phyloP scores from a whole-genome alignment of 2,888 invertebrate species.

The Drosophila mimetica region DNA sequence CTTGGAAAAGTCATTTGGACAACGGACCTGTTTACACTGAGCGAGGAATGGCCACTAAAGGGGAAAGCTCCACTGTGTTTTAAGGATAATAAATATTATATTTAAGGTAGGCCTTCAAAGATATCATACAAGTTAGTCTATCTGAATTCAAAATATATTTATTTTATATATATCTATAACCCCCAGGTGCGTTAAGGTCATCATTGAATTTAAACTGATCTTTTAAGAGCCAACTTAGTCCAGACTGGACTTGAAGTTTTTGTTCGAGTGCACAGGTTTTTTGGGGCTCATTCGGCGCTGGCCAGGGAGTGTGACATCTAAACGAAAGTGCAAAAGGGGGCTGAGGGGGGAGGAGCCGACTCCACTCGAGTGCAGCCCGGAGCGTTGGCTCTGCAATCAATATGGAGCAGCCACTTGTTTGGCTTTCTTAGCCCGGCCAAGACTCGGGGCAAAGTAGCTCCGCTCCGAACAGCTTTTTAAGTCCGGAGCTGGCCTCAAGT shows the following conservation, averaged over 20 bases:
- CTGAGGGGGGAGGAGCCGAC: background rate
- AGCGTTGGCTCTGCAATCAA: constrained; percentile 62
- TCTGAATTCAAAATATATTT: too few species aligned
- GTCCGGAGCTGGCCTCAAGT: constrained; percentile 52
- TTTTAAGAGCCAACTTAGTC: too few species aligned
- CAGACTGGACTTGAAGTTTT: constrained; percentile 3
- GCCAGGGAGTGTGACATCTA: constrained; percentile 60
- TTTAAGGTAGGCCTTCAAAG: too few species aligned
- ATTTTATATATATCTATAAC: too few species aligned
- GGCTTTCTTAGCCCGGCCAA: constrained; percentile 56
- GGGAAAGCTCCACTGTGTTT: background rate
- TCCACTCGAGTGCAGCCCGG: constrained; percentile 26
- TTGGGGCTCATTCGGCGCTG: constrained; percentile 1
- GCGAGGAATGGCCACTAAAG: background rate
- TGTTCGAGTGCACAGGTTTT: constrained; percentile 9
- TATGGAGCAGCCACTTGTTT: constrained; percentile 70
- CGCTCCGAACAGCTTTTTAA: constrained; percentile 12
- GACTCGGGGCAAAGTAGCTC: constrained; percentile 70
- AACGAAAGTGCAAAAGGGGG: constrained; percentile 61
- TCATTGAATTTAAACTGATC: background rate
- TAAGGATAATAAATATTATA: too few species aligned
- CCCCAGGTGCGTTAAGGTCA: too few species aligned
- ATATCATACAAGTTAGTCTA: too few species aligned
- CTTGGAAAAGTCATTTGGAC: constrained; percentile 44
- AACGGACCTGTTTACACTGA: constrained; percentile 15